Percentiles rank a stretch among this genome's conserved stretches.
These are phyloP conservation scores for Rostratula benghalensis DNA, from an alignment of 2,113 vertebrate species.

Conservation along the genomic window DNA sequence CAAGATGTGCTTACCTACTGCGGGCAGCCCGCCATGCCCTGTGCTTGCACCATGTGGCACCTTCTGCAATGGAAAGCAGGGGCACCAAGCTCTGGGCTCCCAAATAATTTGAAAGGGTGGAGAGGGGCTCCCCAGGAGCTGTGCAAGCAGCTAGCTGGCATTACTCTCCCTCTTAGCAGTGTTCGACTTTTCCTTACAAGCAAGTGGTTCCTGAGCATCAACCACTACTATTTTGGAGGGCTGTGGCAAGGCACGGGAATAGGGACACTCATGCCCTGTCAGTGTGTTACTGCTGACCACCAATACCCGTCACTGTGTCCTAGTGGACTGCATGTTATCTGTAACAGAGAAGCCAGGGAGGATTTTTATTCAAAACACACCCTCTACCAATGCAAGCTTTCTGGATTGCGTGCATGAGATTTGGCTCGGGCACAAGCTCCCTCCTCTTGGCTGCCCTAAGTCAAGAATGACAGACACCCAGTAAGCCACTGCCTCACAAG, in stretches of 20 bases:
- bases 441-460: background rate
- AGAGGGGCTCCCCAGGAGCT: background rate
- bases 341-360: background rate
- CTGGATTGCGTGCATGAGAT: accelerated
- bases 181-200: background rate
- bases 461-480: background rate
- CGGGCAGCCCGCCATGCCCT: accelerated
- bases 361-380: background rate
- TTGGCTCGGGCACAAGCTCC: background rate
- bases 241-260: background rate
- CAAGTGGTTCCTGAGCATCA: background rate
- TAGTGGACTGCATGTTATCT: background rate
- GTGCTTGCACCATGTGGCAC: background rate
- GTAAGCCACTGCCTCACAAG: background rate
- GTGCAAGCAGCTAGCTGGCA: background rate
- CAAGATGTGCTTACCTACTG: accelerated
- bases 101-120: background rate
- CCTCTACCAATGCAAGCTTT: background rate
- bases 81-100: background rate
- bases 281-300: background rate
- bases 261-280: background rate
- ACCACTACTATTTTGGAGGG: background rate
- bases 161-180: background rate
- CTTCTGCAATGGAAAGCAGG: background rate
- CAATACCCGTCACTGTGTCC: background rate